phyloP scores from a whole-genome alignment of 2,888 invertebrate species.

The Clitarchus hookeri region DNA sequence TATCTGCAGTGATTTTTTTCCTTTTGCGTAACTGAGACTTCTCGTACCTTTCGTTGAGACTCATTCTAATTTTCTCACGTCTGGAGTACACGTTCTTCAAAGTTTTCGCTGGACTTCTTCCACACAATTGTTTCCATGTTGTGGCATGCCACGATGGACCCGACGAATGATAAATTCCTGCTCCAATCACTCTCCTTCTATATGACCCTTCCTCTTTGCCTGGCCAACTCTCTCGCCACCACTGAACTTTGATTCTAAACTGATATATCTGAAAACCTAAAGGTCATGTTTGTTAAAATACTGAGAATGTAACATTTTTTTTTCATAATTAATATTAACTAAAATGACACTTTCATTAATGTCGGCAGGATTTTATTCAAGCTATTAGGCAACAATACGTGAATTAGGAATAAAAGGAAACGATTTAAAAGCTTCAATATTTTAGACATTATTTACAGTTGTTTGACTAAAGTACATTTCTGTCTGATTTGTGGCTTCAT shows the following conservation, averaged over 20 bases:
- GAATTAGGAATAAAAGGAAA: background rate
- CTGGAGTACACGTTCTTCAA: too few species aligned
- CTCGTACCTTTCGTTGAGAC: too few species aligned
- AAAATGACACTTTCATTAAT: background rate
- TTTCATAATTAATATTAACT: background rate
- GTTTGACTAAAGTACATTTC: background rate
- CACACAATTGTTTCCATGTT: background rate
- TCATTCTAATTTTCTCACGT: too few species aligned
- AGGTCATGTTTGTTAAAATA: background rate
- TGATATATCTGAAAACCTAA: background rate
- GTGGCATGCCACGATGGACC: conserved; percentile 11
- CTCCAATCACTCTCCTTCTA: background rate
- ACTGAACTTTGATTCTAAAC: background rate
- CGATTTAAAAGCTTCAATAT: background rate
- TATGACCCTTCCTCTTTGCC: background rate
- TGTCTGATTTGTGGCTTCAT: too few species aligned
- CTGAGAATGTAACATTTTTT: background rate
- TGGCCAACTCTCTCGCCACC: background rate
- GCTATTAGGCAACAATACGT: background rate
- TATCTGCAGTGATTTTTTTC: too few species aligned
- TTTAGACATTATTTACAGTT: background rate
- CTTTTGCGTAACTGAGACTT: too few species aligned
- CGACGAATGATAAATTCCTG: background rate
- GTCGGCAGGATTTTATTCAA: background rate
- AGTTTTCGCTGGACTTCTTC: background rate